These are phyloP conservation scores for Bovichtus variegatus DNA, from an alignment of 2,797 vertebrate genomes.

Conservation along the genomic window DNA sequence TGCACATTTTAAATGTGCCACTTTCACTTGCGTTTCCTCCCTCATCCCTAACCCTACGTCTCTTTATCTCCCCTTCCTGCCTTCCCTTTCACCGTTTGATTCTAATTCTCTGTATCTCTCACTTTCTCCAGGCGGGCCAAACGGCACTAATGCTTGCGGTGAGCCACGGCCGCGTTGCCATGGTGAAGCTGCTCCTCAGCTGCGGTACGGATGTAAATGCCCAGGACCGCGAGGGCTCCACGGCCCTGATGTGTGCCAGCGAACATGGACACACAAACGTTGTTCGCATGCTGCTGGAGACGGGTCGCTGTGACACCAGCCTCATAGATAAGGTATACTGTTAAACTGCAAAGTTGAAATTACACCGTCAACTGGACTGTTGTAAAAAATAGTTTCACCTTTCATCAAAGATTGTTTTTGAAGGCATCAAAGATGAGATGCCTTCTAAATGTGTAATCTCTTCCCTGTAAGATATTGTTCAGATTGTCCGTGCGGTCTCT, in stretches of 20 bases:
- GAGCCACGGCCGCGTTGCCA: constrained; percentile 92
- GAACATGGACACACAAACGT: constrained; percentile 91
- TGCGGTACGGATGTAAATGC: constrained; percentile 91
- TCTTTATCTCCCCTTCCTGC: constrained; percentile 4
- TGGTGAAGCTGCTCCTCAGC: constrained; percentile 92
- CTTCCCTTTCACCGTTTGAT: constrained; percentile 28
- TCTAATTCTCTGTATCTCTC: constrained; percentile 38
- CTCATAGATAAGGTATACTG: constrained; percentile 90
- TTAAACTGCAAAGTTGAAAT: neutral
- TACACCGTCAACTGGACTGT: neutral
- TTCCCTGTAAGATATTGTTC: neutral
- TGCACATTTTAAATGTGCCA: neutral
- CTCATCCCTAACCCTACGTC: neutral
- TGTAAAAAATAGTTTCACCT: neutral
- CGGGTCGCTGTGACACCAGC: constrained; percentile 85
- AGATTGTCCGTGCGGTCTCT: neutral
- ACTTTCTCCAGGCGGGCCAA: constrained; percentile 86
- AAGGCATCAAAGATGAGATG: neutral
- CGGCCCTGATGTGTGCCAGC: constrained; percentile 94
- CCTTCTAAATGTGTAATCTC: neutral
- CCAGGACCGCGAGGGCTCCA: constrained; percentile 91
- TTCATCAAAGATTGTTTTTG: neutral
- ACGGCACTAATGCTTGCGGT: constrained; percentile 96
- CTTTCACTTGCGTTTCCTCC: neutral
- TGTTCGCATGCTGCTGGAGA: constrained; percentile 89